These are phyloP conservation scores for Caenorhabditis zanzibari DNA, from an alignment of 2,888 invertebrate genomes.

Conservation along the genomic window DNA sequence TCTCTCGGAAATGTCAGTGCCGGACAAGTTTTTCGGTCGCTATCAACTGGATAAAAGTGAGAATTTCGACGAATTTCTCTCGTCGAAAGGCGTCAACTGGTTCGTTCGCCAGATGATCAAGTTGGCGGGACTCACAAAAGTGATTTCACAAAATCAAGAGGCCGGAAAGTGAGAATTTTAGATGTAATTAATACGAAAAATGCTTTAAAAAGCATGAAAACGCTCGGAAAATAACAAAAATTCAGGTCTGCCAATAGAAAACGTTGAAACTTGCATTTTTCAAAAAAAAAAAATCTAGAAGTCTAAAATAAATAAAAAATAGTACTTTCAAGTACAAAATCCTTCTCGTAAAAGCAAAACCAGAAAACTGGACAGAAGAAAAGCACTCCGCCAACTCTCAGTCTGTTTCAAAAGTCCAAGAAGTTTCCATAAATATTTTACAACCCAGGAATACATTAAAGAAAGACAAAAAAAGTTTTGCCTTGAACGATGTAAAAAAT, in stretches of 20 bases:
- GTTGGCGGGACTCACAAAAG: slow-evolving; percentile 79
- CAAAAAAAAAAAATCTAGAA: too few relatives aligned
- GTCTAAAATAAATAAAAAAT: background rate
- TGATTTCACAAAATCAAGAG: slow-evolving; percentile 66
- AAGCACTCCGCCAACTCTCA: background rate
- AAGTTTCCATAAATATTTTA: slow-evolving; percentile 4
- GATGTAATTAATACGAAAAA: background rate
- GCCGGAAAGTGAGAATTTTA: slow-evolving; percentile 58
- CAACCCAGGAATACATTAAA: background rate
- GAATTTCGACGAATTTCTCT: slow-evolving; percentile 82
- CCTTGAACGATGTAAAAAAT: too few relatives aligned
- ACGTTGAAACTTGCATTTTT: background rate
- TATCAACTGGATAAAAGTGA: slow-evolving; percentile 81
- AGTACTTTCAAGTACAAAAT: background rate
- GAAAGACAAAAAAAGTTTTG: background rate
- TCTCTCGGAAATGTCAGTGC: slow-evolving; percentile 63
- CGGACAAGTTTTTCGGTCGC: slow-evolving; percentile 79
- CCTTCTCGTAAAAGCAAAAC: background rate
- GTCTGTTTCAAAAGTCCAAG: slow-evolving; percentile 5
- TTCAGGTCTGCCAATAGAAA: too few relatives aligned
- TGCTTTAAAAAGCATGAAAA: background rate
- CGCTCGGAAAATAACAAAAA: too few relatives aligned
- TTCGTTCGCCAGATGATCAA: slow-evolving; percentile 79
- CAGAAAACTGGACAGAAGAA: background rate
- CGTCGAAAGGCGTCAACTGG: slow-evolving; percentile 79